phyloP scores from a whole-genome alignment of 2,888 invertebrate species.

The Cheilosia grossa region DNA sequence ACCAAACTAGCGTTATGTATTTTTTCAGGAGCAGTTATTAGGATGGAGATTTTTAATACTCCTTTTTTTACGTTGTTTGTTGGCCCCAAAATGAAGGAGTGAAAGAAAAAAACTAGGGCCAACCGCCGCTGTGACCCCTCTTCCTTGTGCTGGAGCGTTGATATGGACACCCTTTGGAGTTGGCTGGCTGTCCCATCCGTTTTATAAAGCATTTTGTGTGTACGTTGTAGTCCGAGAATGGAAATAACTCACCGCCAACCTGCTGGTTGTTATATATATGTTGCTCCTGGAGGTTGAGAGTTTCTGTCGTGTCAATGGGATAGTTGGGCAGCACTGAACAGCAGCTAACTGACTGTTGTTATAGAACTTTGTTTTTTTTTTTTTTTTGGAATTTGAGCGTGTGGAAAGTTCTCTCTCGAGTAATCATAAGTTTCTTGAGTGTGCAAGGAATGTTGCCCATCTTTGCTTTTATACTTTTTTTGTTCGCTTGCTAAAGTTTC shows the following conservation, averaged over 20 bases:
- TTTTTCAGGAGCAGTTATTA: constrained; percentile 62
- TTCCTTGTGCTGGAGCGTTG: constrained; percentile 33
- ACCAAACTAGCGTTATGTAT: constrained; percentile 59
- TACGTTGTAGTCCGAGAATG: constrained; percentile 56
- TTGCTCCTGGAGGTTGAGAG: constrained; percentile 55
- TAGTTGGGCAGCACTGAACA: constrained; percentile 59
- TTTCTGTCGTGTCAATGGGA: constrained; percentile 69
- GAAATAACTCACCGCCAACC: constrained; percentile 68
- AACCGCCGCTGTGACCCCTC: constrained; percentile 57
- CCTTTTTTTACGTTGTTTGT: constrained; percentile 37
- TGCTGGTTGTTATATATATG: constrained; percentile 57
- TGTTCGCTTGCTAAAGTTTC: constrained; percentile 49
- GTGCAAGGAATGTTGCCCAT: constrained; percentile 54
- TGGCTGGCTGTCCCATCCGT: constrained; percentile 34
- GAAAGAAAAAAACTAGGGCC: constrained; percentile 54
- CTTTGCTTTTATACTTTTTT: constrained; percentile 35
- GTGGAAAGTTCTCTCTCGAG: constrained; percentile 55
- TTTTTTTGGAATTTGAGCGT: constrained; percentile 41
- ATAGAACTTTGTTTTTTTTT: constrained; percentile 22
- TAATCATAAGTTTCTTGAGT: constrained; percentile 62
- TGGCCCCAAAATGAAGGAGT: constrained; percentile 50
- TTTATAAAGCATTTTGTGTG: constrained; percentile 22
- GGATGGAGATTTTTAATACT: constrained; percentile 45
- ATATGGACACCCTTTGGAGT: constrained; percentile 54
- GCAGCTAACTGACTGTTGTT: constrained; percentile 55